phyloP scores from a whole-genome alignment of 2,797 vertebrate species.

The Antennarius maculatus region DNA sequence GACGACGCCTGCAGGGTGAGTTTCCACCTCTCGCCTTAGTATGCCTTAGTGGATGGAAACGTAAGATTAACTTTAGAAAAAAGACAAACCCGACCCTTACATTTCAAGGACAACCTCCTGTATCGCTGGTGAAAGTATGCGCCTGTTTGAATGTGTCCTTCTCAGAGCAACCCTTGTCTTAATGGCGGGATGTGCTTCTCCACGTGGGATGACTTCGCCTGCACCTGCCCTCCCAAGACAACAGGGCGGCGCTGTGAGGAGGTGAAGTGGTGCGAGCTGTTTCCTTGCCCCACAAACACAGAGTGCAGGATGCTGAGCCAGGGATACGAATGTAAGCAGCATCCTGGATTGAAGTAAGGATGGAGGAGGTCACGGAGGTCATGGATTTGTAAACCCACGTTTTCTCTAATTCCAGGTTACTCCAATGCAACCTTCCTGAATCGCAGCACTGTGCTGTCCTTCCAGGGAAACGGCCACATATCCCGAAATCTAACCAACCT shows the following conservation, averaged over 20 bases:
- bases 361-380: no score
- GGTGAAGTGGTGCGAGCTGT: conserved; percentile 87
- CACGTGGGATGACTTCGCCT: conserved; percentile 89
- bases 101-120: no score
- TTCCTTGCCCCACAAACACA: conserved; percentile 82
- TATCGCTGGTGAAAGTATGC: not conserved
- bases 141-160: conserved; percentile 23
- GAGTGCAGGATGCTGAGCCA: conserved; percentile 81
- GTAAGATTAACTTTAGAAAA: no score
- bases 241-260: conserved; percentile 87
- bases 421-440: conserved; percentile 86
- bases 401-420: conserved; percentile 77
- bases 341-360: not conserved
- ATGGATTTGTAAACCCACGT: not conserved
- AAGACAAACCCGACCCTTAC: no score
- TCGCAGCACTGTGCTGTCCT: conserved; percentile 78
- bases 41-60: no score
- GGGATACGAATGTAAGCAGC: conserved; percentile 91
- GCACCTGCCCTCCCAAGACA: conserved; percentile 86
- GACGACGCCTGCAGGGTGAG: conserved; percentile 86
- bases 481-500: conserved; percentile 85
- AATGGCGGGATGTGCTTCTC: conserved; percentile 88
- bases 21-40: not conserved
- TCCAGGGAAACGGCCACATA: conserved; percentile 87
- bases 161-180: conserved; percentile 86